Conservation (phyloP, 1,140 invertebrate genomes). For the Drosophila miranda region DNA sequence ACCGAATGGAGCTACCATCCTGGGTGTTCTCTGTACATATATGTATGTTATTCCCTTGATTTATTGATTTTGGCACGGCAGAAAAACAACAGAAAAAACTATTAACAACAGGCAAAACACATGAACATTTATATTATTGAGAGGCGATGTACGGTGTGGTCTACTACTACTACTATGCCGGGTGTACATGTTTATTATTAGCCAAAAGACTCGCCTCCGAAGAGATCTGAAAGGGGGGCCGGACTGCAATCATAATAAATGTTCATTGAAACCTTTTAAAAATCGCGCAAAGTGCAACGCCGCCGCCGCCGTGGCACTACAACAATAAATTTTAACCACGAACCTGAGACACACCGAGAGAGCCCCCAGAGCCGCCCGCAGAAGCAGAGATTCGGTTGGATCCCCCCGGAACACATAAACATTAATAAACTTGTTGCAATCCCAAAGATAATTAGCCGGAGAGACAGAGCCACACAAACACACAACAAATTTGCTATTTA, state of each 20-base stretch:
- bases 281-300: constrained; percentile 65
- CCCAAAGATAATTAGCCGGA: constrained; percentile 79
- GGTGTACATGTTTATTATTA: constrained; percentile 52
- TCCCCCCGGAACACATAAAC: constrained; percentile 57
- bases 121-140: constrained; percentile 58
- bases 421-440: constrained; percentile 81
- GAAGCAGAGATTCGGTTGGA: constrained; percentile 1
- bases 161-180: too few relatives aligned
- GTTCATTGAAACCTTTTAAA: constrained; percentile 81
- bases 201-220: constrained; percentile 21
- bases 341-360: constrained; percentile 8
- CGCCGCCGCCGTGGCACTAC: constrained; percentile 55
- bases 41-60: constrained; percentile 50
- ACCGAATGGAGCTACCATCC: constrained; percentile 25
- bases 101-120: constrained; percentile 37
- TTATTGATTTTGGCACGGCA: constrained; percentile 62
- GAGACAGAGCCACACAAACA: constrained; percentile 34
- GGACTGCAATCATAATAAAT: constrained; percentile 78
- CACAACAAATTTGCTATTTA: constrained; percentile 75
- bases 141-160: neutral
- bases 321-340: constrained; percentile 78
- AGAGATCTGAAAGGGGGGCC: constrained; percentile 12
- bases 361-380: neutral
- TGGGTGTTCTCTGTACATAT: constrained; percentile 50
- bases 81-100: constrained; percentile 49